A percentile compares a stretch with the other conserved stretches of the same genome.
Evolutionary conservation across 2,113 vertebrate genomes (phyloP).

Genomic region (Cephalopholis sonnerati): DNA sequence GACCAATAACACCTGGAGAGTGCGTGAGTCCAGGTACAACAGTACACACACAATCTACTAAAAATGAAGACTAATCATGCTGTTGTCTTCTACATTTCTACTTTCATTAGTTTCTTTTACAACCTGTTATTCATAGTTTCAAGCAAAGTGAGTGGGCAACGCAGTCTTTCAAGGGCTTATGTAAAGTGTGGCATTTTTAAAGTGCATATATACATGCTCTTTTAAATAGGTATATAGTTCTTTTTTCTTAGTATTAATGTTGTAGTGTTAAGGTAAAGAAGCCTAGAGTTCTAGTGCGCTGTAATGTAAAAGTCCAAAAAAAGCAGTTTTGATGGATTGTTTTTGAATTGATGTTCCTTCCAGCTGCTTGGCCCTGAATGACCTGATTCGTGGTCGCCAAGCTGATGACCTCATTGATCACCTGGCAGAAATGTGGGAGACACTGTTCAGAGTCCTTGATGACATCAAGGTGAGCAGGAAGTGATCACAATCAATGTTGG

Average conservation of each 20-base stretch:
- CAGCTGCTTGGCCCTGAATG: constrained; percentile 96
- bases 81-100: neutral
- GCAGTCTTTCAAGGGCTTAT: too few relatives aligned
- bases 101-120: neutral
- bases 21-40: constrained; percentile 95
- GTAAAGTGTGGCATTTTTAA: too few relatives aligned
- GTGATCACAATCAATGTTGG: neutral
- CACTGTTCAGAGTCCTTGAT: constrained; percentile 97
- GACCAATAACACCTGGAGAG: constrained; percentile 95
- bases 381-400: constrained; percentile 93
- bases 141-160: neutral
- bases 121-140: neutral
- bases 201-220: too few relatives aligned
- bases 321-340: neutral
- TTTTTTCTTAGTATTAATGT: too few relatives aligned
- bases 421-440: constrained; percentile 97
- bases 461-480: constrained; percentile 93
- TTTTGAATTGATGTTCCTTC: neutral
- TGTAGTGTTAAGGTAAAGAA: neutral
- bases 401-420: constrained; percentile 94
- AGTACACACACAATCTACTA: neutral
- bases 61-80: neutral
- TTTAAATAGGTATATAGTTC: too few relatives aligned
- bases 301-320: neutral
- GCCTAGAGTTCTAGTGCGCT: neutral